Conservation (phyloP, 1,140 invertebrate genomes). For the Meloidogyne exigua region DNA sequence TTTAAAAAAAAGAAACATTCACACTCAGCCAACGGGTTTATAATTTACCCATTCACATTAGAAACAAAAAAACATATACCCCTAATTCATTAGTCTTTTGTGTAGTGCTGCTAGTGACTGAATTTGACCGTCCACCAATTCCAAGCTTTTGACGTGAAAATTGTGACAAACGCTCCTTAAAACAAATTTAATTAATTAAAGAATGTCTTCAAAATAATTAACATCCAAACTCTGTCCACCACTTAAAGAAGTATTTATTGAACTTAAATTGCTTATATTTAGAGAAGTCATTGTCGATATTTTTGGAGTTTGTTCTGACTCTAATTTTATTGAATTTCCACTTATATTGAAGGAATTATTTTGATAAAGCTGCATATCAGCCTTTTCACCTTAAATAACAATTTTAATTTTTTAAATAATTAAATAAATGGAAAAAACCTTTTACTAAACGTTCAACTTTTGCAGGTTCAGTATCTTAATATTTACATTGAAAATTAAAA, state of each 20-base stretch:
- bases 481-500: not conserved
- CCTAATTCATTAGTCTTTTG: conserved; percentile 7
- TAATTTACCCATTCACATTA: too few relatives aligned
- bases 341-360: not conserved
- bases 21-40: too few relatives aligned
- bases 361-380: conserved; percentile 50
- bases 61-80: not conserved
- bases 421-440: not conserved
- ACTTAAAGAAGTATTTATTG: not conserved
- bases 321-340: not conserved
- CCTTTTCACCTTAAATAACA: conserved; percentile 42
- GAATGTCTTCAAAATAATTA: not conserved
- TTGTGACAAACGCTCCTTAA: conserved; percentile 25
- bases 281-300: not conserved
- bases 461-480: conserved; percentile 47
- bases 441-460: conserved; percentile 49
- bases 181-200: too few relatives aligned
- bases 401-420: not conserved
- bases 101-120: conserved; percentile 10
- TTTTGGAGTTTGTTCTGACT: conserved; percentile 25
- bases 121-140: conserved; percentile 15
- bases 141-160: conserved; percentile 22
- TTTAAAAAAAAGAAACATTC: too few relatives aligned
- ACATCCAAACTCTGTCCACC: conserved; percentile 21
- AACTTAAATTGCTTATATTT: not conserved